These are phyloP conservation scores for Flexamia atlantica DNA, from an alignment of 2,888 invertebrate genomes.

Conservation along the genomic window DNA sequence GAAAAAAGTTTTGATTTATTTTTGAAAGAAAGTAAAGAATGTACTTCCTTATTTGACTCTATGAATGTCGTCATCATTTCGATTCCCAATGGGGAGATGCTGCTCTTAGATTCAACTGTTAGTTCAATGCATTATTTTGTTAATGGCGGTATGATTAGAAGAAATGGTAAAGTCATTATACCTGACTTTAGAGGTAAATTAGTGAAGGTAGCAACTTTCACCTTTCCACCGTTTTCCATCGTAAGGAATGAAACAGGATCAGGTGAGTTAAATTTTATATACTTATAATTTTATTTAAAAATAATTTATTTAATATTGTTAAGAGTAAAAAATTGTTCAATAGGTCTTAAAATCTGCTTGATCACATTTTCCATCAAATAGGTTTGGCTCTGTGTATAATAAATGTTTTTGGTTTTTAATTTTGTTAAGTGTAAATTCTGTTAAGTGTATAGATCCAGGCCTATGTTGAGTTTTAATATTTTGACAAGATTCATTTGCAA, in stretches of 20 bases:
- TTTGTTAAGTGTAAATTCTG: too few species aligned
- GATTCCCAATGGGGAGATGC: background rate
- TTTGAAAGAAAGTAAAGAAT: background rate
- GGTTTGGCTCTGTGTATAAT: too few species aligned
- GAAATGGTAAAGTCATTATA: background rate
- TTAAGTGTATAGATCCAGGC: too few species aligned
- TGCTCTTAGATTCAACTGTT: background rate
- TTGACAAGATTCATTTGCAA: too few species aligned
- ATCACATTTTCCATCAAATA: too few species aligned
- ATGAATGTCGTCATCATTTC: slow-evolving; percentile 11
- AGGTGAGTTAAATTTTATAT: background rate
- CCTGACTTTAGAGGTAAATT: slow-evolving; percentile 16
- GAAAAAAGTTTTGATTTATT: background rate
- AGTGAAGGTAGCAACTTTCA: slow-evolving; percentile 16
- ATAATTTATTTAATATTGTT: too few species aligned
- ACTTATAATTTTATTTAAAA: background rate
- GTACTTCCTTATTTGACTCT: background rate
- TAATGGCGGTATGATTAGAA: background rate
- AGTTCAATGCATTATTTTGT: background rate
- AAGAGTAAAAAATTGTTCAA: too few species aligned
- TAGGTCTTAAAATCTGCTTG: too few species aligned
- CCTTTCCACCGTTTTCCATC: slow-evolving; percentile 22
- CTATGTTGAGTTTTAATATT: too few species aligned
- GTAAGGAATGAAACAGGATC: background rate
- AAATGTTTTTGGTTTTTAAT: too few species aligned